These are phyloP conservation scores for Micromys minutus DNA, from an alignment of 2,113 vertebrate genomes.

Conservation along the genomic window DNA sequence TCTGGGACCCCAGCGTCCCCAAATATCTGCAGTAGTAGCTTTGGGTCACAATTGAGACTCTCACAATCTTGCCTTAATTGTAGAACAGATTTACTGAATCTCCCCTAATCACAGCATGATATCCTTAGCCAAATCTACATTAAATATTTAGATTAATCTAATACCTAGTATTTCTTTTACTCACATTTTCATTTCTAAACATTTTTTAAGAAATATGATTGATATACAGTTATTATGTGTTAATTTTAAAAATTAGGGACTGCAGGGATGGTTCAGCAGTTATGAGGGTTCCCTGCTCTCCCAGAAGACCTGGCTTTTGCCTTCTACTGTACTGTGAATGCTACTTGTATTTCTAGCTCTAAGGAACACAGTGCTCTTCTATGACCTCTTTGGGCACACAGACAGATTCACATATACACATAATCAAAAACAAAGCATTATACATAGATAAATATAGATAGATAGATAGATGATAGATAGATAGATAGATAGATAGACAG, in stretches of 20 bases:
- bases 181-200: background rate
- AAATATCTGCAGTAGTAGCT: background rate
- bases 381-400: background rate
- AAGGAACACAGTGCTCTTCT: background rate
- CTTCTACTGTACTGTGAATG: too few species aligned
- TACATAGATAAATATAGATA: too few species aligned
- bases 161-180: background rate
- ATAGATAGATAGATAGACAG: too few species aligned
- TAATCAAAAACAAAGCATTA: background rate
- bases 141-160: conserved; percentile 18
- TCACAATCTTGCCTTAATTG: background rate
- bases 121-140: background rate
- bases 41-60: background rate
- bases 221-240: background rate
- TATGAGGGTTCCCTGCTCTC: background rate
- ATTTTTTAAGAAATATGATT: background rate
- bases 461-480: too few species aligned
- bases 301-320: background rate
- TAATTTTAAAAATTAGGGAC: background rate
- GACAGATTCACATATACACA: background rate
- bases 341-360: background rate
- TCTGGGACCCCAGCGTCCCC: background rate
- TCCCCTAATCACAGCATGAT: background rate
- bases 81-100: background rate
- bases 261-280: background rate